A percentile compares a stretch with the other conserved stretches of the same genome.
phyloP scores from a whole-genome alignment of 2,113 vertebrate species.

The Alaudala cheleensis region DNA sequence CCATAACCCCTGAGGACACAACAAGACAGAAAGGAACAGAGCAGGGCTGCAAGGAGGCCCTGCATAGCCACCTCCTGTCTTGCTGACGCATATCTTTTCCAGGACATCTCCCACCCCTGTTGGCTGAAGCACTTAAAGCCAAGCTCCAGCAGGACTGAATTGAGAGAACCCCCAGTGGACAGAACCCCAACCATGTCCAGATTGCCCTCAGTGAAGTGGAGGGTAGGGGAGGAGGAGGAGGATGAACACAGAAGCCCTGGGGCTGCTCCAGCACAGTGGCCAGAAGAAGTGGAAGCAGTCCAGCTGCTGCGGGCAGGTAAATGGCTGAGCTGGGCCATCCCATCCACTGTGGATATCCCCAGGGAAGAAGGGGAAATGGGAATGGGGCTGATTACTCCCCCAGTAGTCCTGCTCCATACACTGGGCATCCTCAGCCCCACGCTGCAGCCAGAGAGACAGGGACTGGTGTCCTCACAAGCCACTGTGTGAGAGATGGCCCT shows the following conservation, averaged over 20 bases:
- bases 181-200: not conserved
- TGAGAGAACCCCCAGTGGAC: not conserved
- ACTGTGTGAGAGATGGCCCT: not conserved
- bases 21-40: not conserved
- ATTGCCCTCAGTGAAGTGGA: not conserved
- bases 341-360: not conserved
- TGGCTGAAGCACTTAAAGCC: not conserved
- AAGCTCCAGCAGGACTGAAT: not conserved
- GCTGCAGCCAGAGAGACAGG: not conserved
- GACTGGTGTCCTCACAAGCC: not conserved
- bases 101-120: not conserved
- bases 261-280: not conserved
- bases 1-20: accelerated
- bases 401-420: not conserved
- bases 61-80: not conserved
- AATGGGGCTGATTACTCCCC: not conserved
- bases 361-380: not conserved
- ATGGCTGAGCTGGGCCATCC: not conserved
- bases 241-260: not conserved
- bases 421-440: not conserved
- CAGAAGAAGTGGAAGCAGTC: not conserved
- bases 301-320: not conserved
- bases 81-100: not conserved
- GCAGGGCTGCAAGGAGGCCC: not conserved
- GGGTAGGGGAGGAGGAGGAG: not conserved